Percentiles rank a stretch among this genome's conserved stretches.
phyloP scores from a whole-genome alignment of 2,113 vertebrate species.

The Psophia crepitans region DNA sequence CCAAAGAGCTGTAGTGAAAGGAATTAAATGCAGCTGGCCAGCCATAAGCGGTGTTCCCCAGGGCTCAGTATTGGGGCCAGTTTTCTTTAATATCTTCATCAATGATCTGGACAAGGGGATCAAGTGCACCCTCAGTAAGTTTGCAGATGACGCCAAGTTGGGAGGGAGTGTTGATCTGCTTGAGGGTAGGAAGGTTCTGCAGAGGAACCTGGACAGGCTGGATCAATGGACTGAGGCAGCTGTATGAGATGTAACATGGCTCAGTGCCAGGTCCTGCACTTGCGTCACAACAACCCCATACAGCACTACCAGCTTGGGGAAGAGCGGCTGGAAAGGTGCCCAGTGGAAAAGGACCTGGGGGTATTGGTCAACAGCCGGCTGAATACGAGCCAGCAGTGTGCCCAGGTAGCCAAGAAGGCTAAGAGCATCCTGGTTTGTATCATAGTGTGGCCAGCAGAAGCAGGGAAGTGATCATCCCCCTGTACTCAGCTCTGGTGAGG shows the following conservation, averaged over 20 bases:
- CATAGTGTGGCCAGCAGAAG: too few relatives aligned
- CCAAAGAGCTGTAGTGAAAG: too few relatives aligned
- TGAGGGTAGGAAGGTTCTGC: background rate
- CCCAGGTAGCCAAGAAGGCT: too few relatives aligned
- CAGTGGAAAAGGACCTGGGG: too few relatives aligned
- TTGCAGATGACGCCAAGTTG: background rate
- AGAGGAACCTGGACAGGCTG: background rate
- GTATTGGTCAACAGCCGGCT: too few relatives aligned
- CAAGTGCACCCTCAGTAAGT: background rate
- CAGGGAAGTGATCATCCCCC: too few relatives aligned
- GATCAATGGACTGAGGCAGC: rapidly evolving
- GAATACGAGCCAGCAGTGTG: too few relatives aligned
- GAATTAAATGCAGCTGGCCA: background rate
- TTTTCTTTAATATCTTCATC: background rate
- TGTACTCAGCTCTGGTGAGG: background rate
- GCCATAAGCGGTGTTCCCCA: background rate
- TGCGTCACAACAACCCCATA: background rate
- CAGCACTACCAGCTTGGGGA: too few relatives aligned
- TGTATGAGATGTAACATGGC: background rate
- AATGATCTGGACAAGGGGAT: too few relatives aligned
- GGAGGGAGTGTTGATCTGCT: background rate
- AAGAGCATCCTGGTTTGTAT: background rate
- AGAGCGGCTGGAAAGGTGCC: too few relatives aligned
- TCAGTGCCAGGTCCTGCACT: background rate
- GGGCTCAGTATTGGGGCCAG: background rate